These are phyloP conservation scores for Eriosoma lanigerum DNA, from an alignment of 1,140 invertebrate genomes.

Conservation along the genomic window DNA sequence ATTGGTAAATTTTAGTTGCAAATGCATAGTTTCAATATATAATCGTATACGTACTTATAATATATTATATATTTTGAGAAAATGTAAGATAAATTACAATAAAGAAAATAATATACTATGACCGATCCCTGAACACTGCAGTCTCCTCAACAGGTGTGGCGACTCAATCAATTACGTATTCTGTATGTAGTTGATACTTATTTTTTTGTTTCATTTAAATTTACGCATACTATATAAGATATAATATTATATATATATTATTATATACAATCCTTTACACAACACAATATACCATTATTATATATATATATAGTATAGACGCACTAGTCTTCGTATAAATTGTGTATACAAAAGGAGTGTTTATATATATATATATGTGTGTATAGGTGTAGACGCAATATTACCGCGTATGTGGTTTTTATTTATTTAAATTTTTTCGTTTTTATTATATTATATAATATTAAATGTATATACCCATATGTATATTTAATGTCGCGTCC, in stretches of 20 bases:
- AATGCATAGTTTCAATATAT: too few species aligned
- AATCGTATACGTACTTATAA: too few species aligned
- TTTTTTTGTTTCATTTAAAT: constrained; percentile 10
- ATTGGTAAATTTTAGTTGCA: too few species aligned
- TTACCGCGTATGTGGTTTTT: not conserved
- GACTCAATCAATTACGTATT: constrained; percentile 48
- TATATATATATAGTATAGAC: not conserved
- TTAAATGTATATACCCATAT: too few species aligned
- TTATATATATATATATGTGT: too few species aligned
- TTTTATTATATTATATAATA: not conserved
- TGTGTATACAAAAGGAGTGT: constrained; percentile 37
- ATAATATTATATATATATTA: not conserved
- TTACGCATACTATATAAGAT: not conserved
- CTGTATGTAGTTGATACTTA: not conserved
- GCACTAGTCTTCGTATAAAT: not conserved
- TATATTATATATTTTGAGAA: too few species aligned
- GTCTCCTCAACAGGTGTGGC: constrained; percentile 29
- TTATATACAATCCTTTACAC: not conserved
- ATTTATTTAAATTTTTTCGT: not conserved
- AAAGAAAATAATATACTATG: not conserved
- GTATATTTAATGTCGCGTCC: not conserved
- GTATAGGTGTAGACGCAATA: too few species aligned
- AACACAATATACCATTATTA: not conserved
- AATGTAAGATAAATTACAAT: not conserved
- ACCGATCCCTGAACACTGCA: constrained; percentile 36